Evolutionary conservation across 2,113 vertebrate genomes (phyloP), one percentile per base, ranked within the genome.

Genomic region (Engystomops pustulosus): DNA sequence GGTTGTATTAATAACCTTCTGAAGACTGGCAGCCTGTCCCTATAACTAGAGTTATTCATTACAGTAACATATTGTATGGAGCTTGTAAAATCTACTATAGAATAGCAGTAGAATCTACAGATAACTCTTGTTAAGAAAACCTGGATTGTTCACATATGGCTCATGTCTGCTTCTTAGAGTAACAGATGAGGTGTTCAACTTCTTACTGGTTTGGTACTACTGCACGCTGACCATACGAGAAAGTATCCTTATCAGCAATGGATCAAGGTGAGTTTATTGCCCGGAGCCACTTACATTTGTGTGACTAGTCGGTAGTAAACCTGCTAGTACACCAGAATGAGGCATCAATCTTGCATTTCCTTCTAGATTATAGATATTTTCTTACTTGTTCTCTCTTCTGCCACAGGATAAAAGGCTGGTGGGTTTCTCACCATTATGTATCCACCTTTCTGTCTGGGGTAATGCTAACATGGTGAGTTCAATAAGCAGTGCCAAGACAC

Each of bases 371-470:
- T 49, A 2, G 15, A 1, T 49, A 7, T 49, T 2, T 23, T 14
- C 8, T 25, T 1, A 11, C 30, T 34, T 32, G 7, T 9, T 20
- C 11, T 51, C 6, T 55, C n/a, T 30, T 84, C 69, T 47, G 87
- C 53, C 86, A 77, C 74, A 94, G 98, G 88, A 99, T 99, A 88
- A 99, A 99, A 94, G 98, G 98, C 69, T 99, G 98, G 98, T 99
- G 98, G 98, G 98, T 99, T 78, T 98, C 93, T 58, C 98, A 99
- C 88, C 98, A 99, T 88, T 99, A 99, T 0, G 96, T 99, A 7
- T 99, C 98, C 69, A 98, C 97, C 0, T 99, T 99, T 88, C 94
- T 99, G 85, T 99, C 97, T 2, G 98, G 97, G 32, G 97, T 99
- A 5, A 99, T 99, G 98, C 91, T 99, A 81, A 99, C 97, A 0